These are phyloP conservation scores for Cyclargus thomasi DNA, from an alignment of 1,140 invertebrate genomes.

Conservation along the genomic window DNA sequence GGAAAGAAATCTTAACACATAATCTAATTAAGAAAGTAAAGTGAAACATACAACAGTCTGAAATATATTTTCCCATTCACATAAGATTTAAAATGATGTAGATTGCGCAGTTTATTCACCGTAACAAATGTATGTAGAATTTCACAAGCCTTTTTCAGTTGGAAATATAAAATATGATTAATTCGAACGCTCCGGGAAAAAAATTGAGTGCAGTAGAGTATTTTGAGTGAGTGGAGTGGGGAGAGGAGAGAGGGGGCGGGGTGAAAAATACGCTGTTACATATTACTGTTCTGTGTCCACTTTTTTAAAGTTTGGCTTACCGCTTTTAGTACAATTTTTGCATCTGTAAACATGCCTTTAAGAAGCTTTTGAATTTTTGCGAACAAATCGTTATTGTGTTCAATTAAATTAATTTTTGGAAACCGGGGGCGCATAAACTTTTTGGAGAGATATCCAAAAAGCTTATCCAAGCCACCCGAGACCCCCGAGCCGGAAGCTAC, in stretches of 20 bases:
- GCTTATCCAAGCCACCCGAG: too few relatives aligned
- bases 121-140: background rate
- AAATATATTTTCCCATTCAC: background rate
- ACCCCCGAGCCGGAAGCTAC: too few relatives aligned
- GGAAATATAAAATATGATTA: conserved; percentile 1
- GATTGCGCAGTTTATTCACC: background rate
- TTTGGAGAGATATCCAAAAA: too few relatives aligned
- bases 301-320: background rate
- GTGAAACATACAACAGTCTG: background rate
- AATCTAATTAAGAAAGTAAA: too few relatives aligned
- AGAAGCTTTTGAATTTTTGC: background rate
- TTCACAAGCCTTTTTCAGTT: background rate
- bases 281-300: background rate
- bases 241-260: too few relatives aligned
- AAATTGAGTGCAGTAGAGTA: background rate
- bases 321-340: background rate
- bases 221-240: too few relatives aligned
- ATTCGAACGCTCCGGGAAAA: background rate
- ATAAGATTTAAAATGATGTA: background rate
- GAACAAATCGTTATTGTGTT: too few relatives aligned
- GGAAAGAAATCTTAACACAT: too few relatives aligned
- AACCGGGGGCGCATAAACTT: too few relatives aligned
- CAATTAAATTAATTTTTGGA: too few relatives aligned
- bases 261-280: too few relatives aligned
- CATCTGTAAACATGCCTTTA: background rate